Evolutionary conservation across 1,140 invertebrate species (phyloP).

Genomic region (Steinernema khuongi): DNA sequence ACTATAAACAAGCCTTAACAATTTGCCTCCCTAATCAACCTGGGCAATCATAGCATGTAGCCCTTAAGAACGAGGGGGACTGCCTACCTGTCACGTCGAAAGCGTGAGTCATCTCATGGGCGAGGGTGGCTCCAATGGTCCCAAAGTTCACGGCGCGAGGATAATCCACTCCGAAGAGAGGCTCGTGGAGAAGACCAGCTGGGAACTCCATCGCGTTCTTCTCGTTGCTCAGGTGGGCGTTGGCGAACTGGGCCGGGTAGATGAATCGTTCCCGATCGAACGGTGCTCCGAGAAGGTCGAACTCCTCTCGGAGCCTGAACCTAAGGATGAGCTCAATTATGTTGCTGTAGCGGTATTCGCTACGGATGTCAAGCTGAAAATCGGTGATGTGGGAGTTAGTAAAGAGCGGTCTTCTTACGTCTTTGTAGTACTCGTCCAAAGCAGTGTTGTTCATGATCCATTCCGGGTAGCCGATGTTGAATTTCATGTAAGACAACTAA

Average conservation of each 20-base stretch:
- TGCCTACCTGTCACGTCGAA: not conserved
- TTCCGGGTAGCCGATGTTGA: slow-evolving; percentile 63
- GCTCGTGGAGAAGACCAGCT: slow-evolving; percentile 67
- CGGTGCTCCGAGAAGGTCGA: not conserved
- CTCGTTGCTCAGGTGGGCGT: slow-evolving; percentile 57
- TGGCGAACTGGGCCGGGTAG: slow-evolving; percentile 59
- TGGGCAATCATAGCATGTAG: too few relatives aligned
- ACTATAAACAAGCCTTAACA: too few relatives aligned
- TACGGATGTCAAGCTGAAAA: not conserved
- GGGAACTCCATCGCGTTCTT: slow-evolving; percentile 61
- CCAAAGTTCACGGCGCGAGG: slow-evolving; percentile 59
- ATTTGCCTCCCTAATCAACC: too few relatives aligned
- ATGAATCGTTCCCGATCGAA: not conserved
- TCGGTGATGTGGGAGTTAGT: not conserved
- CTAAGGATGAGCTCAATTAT: not conserved
- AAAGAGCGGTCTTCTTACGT: slow-evolving; percentile 57
- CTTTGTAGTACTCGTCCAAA: slow-evolving; percentile 62
- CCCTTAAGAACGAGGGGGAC: too few relatives aligned
- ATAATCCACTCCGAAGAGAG: slow-evolving; percentile 64
- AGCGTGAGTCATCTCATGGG: not conserved
- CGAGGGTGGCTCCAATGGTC: not conserved
- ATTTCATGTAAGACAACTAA: slow-evolving; percentile 51
- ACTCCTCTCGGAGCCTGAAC: not conserved
- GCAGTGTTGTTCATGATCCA: slow-evolving; percentile 63
- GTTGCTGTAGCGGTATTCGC: not conserved